Conservation (phyloP, 2,888 invertebrate genomes). For the Drosophila algonquin region DNA sequence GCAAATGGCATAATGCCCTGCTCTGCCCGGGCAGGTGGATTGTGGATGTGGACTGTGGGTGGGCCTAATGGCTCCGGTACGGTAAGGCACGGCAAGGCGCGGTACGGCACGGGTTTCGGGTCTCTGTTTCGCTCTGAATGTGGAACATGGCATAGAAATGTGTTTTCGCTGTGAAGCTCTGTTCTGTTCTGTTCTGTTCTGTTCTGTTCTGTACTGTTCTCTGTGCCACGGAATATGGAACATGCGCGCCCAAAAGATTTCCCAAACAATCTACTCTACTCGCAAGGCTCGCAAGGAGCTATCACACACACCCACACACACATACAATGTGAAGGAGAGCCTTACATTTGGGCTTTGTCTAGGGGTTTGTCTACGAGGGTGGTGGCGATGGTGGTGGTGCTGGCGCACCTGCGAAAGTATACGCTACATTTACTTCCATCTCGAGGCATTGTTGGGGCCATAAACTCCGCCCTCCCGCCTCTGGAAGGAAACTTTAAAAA, state of each 20-base stretch:
- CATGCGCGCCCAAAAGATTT: constrained; percentile 38
- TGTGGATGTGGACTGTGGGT: constrained; percentile 1
- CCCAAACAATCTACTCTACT: constrained; percentile 25
- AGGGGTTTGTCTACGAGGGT: background rate
- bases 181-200: too few relatives aligned
- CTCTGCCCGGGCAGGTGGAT: constrained; percentile 5
- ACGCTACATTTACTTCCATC: constrained; percentile 38
- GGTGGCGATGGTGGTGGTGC: background rate
- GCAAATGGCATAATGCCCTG: constrained; percentile 31
- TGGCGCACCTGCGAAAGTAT: constrained; percentile 27
- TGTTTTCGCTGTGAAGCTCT: constrained; percentile 1
- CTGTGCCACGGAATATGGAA: constrained; percentile 35
- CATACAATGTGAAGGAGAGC: background rate
- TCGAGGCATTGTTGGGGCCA: constrained; percentile 6
- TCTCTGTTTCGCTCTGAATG: constrained; percentile 25
- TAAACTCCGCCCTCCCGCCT: constrained; percentile 5
- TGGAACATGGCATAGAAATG: constrained; percentile 35
- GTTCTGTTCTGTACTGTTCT: too few relatives aligned
- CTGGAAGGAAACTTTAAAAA: constrained; percentile 20
- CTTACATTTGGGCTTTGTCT: constrained; percentile 31
- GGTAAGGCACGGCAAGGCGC: constrained; percentile 20
- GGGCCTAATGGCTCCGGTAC: background rate
- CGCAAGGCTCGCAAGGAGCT: background rate
- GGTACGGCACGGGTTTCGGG: constrained; percentile 33
- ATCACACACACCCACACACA: too few relatives aligned